Base-by-base conservation (phyloP, 2,797 vertebrate genomes). In the Girardinus metallicus region DNA sequence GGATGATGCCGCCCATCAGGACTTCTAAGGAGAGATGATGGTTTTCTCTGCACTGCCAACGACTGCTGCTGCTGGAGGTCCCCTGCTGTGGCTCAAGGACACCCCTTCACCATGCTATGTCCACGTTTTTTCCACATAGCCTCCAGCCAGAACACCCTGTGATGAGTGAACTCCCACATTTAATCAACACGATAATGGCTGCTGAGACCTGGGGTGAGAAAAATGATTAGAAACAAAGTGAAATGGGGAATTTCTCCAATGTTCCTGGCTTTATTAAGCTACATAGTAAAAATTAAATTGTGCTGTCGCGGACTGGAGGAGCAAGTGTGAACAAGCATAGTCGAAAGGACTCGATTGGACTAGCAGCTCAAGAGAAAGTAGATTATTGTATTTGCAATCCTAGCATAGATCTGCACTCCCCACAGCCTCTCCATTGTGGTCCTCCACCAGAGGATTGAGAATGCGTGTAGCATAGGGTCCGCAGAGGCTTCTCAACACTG, bases 141-240 rank as follows among this genome's bases (percentile, higher is more conserved):
- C 11, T 86, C 83, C 74, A 68, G 80, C 79, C 83, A 84, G 78
- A 90, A 93, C 89, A 80, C 87, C 83, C 83, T 84, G 78, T 89
- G 92, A 94, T 95, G 90, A 92, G 87, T 78, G 11, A 70, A 83
- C 89, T 84, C 91, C 80, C 81, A 78, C 87, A 80, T 90, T 91
- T 91, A 92, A 93, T 94, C 92, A 91, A 87, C 44, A 34, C 81
- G 5, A 74, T 78, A 76, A 86, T 77, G 77, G 86, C 82, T 86
- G 78, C 68, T 29, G 85, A 86, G 82, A 83, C 76, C 55, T 36
- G 51, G 26, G 80, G 74, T 29, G 82, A 73, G 55, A 72, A 79
- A 75, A 49, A 31, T 70, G 26, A 82, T n/a, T 2, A 6, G 12
- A 15, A 74, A 68, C 73, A 77, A 64, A 51, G 68, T 80, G 66